Evolutionary conservation across 2,888 invertebrate species (phyloP), one percentile per base, ranked within the genome.

Genomic region (Oxyscelio sp.): DNA sequence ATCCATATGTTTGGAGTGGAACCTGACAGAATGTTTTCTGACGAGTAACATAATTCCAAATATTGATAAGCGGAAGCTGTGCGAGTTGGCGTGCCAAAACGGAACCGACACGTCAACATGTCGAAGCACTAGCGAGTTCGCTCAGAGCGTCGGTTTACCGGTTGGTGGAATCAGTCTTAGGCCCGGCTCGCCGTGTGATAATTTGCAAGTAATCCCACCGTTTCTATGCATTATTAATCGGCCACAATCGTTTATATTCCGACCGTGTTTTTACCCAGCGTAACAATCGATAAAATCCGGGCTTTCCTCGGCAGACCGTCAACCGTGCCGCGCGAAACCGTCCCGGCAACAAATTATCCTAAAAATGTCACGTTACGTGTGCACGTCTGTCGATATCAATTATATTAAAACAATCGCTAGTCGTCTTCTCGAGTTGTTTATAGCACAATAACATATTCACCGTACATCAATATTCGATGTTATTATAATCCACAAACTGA

Each of bases 161-260:
- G 94, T 94, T 0, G 97, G 97, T 13, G 98, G 98, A 15, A 98
- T 98, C 87, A 98, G 97, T 89, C 95, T 99, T 85, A 95, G 98
- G 63, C 99, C 99, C 5, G 99, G 99, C 21, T 98, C 99, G 59
- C 99, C 99, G 0, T 99, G 99, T 94, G 99, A 99, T 94, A 99
- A 99, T 95, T 99, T 99, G 95, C 98, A 98, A 96, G 97, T 97
- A 94, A 93, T 38, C 52, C 50, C 22, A 6, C 27, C 54, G 15
- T 52, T 6, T 4, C 65, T 43, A 59, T 66, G 50, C 59, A 66
- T 81, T 66, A 71, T 66, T 58, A 56, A 82, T 48, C 59, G 56
- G n/a, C 24, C 40, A 0, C n/a, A 65, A 34, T 54, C 52, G 54
- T 56, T 82, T 65, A 63, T 75, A 75, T 63, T 66, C 61, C 45